phyloP scores from a whole-genome alignment of 2,888 invertebrate genomes.

The Thyatira batis region DNA sequence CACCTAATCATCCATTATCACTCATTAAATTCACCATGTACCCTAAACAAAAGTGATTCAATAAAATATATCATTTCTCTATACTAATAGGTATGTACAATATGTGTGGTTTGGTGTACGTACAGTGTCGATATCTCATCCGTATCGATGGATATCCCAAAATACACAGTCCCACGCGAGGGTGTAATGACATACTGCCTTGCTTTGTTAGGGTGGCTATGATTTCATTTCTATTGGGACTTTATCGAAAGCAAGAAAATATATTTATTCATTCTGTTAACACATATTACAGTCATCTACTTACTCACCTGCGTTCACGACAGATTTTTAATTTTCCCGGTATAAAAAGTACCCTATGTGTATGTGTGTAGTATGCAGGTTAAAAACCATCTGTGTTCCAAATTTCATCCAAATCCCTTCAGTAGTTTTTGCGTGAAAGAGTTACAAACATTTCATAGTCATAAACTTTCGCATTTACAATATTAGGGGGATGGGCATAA shows the following conservation, averaged over 20 bases:
- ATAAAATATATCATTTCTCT: neutral
- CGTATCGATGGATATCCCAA: constrained; percentile 45
- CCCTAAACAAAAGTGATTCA: neutral
- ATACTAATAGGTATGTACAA: neutral
- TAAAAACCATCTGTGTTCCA: neutral
- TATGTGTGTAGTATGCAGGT: neutral
- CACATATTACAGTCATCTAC: no score
- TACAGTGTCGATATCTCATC: constrained; percentile 22
- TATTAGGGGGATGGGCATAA: no score
- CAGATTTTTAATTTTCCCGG: no score
- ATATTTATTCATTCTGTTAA: neutral
- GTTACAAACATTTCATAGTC: no score
- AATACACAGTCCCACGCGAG: constrained; percentile 54
- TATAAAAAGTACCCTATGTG: no score
- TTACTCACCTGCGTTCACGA: no score
- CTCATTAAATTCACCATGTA: neutral
- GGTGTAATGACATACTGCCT: constrained; percentile 46
- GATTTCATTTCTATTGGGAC: neutral
- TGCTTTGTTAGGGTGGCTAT: constrained; percentile 24
- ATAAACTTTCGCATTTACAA: no score
- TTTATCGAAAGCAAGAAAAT: neutral
- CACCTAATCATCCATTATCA: neutral
- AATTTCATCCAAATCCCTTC: no score
- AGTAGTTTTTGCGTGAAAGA: no score
- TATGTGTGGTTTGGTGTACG: neutral